Conservation (phyloP, 2,113 vertebrate genomes). For the Arizona elegans region DNA sequence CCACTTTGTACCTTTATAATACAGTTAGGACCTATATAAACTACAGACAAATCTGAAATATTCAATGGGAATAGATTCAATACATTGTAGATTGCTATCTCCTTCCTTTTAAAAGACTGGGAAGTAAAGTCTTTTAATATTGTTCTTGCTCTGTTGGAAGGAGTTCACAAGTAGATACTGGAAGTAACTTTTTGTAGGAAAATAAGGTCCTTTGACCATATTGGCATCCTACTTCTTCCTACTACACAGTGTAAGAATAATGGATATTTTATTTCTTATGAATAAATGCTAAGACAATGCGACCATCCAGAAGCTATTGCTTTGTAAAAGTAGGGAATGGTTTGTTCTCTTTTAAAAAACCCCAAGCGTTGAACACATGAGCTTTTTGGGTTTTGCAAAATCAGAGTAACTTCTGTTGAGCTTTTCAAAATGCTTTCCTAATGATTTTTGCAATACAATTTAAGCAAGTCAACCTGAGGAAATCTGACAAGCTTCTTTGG, state of each 20-base stretch:
- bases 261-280: not conserved
- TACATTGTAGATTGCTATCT: not conserved
- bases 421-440: not conserved
- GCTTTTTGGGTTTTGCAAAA: too few species aligned
- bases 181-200: not conserved
- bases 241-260: not conserved
- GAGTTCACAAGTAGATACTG: not conserved
- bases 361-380: not conserved
- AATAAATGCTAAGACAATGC: not conserved
- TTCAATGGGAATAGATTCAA: conserved; percentile 2
- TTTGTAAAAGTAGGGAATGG: not conserved
- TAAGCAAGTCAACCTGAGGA: not conserved
- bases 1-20: conserved; percentile 39
- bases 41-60: conserved; percentile 24
- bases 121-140: not conserved
- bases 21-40: conserved; percentile 47
- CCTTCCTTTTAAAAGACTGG: not conserved
- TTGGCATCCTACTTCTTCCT: not conserved
- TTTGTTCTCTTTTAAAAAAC: not conserved
- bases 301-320: too few species aligned
- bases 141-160: not conserved
- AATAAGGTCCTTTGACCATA: not conserved
- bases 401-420: not conserved
- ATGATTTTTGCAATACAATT: not conserved
- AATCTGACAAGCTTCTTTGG: not conserved